phyloP scores from a whole-genome alignment of 2,113 vertebrate genomes.

The Spilogale gracilis region DNA sequence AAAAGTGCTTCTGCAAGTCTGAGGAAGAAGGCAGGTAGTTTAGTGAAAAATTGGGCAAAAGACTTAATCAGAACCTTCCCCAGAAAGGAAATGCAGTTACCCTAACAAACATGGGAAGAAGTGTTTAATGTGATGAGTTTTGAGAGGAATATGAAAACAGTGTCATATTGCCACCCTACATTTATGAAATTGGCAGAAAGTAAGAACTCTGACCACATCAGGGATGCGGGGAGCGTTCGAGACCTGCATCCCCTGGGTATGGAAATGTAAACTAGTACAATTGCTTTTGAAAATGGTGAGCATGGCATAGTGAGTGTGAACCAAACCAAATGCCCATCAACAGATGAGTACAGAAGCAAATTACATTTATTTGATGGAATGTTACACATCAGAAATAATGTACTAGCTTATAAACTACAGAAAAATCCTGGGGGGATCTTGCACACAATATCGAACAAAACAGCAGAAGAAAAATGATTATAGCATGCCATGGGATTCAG shows the following conservation, averaged over 20 bases:
- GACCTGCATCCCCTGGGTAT: not conserved
- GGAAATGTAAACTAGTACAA: not conserved
- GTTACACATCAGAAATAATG: not conserved
- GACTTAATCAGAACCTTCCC: not conserved
- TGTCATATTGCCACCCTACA: not conserved
- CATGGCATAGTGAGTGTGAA: not conserved
- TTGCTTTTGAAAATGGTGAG: not conserved
- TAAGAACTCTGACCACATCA: not conserved
- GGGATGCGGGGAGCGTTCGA: not conserved
- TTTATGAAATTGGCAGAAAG: not conserved
- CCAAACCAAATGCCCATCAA: not conserved
- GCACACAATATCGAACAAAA: not conserved
- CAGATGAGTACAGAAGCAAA: not conserved
- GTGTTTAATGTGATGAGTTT: not conserved
- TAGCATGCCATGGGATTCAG: not conserved
- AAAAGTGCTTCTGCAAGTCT: not conserved
- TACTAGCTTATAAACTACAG: not conserved
- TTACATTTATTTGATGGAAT: not conserved
- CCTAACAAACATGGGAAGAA: not conserved
- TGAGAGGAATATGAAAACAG: not conserved
- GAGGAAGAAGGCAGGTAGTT: not conserved
- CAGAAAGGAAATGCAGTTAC: not conserved
- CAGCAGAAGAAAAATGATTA: not conserved
- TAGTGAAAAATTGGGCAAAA: not conserved
- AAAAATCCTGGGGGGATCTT: not conserved